Conservation (phyloP, 1,140 invertebrate species). For the Drosophila azteca region DNA sequence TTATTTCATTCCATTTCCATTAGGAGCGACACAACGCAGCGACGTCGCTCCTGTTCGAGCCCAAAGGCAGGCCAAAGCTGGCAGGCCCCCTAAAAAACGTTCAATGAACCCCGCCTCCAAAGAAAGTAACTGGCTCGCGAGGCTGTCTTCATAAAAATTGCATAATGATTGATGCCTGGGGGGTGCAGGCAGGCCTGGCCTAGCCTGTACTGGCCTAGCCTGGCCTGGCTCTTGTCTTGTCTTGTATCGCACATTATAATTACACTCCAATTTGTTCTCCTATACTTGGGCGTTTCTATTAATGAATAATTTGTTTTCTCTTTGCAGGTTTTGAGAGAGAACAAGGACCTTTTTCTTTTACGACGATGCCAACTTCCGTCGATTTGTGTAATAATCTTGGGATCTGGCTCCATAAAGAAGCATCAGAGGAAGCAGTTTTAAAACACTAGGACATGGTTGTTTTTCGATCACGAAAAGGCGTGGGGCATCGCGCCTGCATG, state of each 20-base stretch:
- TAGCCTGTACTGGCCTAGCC: too few species aligned
- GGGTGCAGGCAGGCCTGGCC: conserved; percentile 3
- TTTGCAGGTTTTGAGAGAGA: too few species aligned
- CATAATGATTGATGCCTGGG: conserved; percentile 41
- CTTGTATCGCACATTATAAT: conserved; percentile 35
- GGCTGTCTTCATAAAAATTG: conserved; percentile 26
- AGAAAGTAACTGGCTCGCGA: conserved; percentile 26
- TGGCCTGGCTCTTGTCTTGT: too few species aligned
- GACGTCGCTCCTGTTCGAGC: conserved; percentile 38
- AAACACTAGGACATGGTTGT: too few species aligned
- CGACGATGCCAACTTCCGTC: too few species aligned
- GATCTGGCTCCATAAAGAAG: too few species aligned
- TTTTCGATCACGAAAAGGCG: too few species aligned
- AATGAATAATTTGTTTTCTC: conserved; percentile 24
- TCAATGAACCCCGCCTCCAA: conserved; percentile 41
- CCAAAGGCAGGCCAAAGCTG: conserved; percentile 32
- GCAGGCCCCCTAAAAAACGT: conserved; percentile 9
- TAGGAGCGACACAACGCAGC: conserved; percentile 41
- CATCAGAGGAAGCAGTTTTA: too few species aligned
- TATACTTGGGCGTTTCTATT: conserved; percentile 1
- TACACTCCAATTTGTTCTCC: conserved; percentile 14
- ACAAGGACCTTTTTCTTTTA: too few species aligned
- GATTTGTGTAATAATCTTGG: too few species aligned
- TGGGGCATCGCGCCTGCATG: too few species aligned
- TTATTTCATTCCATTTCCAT: conserved; percentile 27